Evolutionary conservation across 2,797 vertebrate species (phyloP).

Genomic region (Acipenser ruthenus): DNA sequence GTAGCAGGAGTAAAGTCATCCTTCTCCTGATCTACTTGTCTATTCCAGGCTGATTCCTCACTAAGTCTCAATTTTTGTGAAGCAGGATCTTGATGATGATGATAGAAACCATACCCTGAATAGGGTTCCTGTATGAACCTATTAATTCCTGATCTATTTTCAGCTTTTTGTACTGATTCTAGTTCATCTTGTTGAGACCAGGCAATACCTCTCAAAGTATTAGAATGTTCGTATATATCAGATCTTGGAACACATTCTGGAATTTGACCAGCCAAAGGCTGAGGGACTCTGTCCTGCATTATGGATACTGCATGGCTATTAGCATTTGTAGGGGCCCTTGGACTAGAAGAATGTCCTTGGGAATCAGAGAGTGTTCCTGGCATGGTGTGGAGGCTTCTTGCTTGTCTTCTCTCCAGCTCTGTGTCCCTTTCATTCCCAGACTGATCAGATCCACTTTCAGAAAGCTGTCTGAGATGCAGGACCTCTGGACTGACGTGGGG

Average conservation of each 20-base stretch:
- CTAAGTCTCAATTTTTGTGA: background rate
- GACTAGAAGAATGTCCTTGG: conserved; percentile 21
- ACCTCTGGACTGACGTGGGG: conserved; percentile 25
- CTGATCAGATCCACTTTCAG: conserved; percentile 16
- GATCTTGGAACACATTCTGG: no score
- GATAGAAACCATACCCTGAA: background rate
- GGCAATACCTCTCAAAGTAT: background rate
- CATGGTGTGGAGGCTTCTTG: conserved; percentile 5
- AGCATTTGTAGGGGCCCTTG: conserved; percentile 4
- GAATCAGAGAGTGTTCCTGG: background rate
- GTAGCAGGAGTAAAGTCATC: background rate
- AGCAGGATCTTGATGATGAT: background rate
- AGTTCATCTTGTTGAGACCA: background rate
- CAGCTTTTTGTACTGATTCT: background rate
- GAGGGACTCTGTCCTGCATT: no score
- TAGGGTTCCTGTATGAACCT: background rate
- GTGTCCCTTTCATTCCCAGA: conserved; percentile 7
- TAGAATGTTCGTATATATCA: no score
- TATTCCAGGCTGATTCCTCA: background rate
- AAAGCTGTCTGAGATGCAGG: conserved; percentile 30
- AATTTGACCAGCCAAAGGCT: no score
- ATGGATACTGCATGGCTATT: no score
- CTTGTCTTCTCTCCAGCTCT: no score
- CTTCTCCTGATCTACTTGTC: background rate
- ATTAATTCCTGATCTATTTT: background rate